Conservation (phyloP, 2,888 invertebrate species). For the Strigamia transsilvanica region DNA sequence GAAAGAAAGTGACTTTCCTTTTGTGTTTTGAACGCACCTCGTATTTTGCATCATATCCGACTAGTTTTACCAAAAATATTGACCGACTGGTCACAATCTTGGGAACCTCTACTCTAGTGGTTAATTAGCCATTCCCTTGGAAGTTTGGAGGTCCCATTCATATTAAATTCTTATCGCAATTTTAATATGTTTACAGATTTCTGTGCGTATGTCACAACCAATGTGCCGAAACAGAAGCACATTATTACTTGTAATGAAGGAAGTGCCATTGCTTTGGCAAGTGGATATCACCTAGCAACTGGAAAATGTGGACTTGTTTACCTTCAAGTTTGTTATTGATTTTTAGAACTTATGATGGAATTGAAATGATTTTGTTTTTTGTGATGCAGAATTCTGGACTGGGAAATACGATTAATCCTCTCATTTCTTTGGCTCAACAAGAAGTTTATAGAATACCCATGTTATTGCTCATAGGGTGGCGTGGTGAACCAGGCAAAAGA, state of each 20-base stretch:
- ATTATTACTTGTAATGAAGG: slow-evolving; percentile 66
- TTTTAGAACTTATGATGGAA: neutral
- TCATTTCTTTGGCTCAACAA: slow-evolving; percentile 65
- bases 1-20: too few relatives aligned
- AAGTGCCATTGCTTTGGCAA: slow-evolving; percentile 64
- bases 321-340: slow-evolving; percentile 61
- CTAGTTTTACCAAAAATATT: too few relatives aligned
- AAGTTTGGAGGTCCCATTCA: too few relatives aligned
- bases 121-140: too few relatives aligned
- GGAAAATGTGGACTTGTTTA: slow-evolving; percentile 65
- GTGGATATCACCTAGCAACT: slow-evolving; percentile 66
- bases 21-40: too few relatives aligned
- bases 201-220: slow-evolving; percentile 65
- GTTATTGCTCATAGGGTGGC: slow-evolving; percentile 65
- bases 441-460: slow-evolving; percentile 66
- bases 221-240: slow-evolving; percentile 62
- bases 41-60: too few relatives aligned
- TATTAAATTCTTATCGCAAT: too few relatives aligned
- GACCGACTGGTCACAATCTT: too few relatives aligned
- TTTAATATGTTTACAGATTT: slow-evolving; percentile 62
- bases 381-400: slow-evolving; percentile 64
- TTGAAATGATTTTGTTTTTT: slow-evolving; percentile 13
- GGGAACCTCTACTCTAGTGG: too few relatives aligned
- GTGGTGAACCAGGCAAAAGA: slow-evolving; percentile 66
- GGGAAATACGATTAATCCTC: slow-evolving; percentile 66